phyloP scores from a whole-genome alignment of 2,888 invertebrate species.

The Conus canariensis region DNA sequence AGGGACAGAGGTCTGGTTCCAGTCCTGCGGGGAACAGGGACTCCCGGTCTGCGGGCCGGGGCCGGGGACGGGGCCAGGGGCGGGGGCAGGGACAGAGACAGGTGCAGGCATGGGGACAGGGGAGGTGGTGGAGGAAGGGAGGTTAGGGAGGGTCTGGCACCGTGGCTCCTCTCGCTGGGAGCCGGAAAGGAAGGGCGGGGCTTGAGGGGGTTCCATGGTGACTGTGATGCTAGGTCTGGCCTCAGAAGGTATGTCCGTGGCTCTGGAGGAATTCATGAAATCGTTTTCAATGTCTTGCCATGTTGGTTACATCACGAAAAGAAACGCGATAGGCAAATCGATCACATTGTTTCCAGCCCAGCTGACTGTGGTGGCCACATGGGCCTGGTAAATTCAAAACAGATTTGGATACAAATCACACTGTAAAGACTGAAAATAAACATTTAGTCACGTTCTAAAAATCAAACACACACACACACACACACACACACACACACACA shows the following conservation, averaged over 20 bases:
- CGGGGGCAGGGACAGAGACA: neutral
- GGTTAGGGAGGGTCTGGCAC: conserved; percentile 16
- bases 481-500: no score
- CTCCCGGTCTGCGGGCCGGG: conserved; percentile 29
- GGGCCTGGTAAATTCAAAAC: no score
- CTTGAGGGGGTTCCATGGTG: neutral
- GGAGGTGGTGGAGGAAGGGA: conserved; percentile 17
- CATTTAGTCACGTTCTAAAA: no score
- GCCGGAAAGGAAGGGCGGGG: conserved; percentile 1
- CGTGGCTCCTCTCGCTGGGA: neutral
- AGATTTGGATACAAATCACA: no score
- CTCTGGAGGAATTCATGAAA: neutral
- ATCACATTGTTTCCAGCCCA: no score
- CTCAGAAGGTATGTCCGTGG: neutral
- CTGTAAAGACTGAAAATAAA: no score
- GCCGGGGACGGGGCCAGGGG: conserved; percentile 24
- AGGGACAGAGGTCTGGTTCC: conserved; percentile 19
- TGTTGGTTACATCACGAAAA: no score
- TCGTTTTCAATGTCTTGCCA: neutral
- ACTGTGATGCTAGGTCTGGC: neutral
- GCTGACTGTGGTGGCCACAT: no score
- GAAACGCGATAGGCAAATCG: no score
- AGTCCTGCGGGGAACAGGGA: conserved; percentile 36
- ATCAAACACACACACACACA: no score
- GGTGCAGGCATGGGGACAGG: conserved; percentile 4